Evolutionary conservation across 2,113 vertebrate genomes (phyloP).

Genomic region (Gambusia affinis): DNA sequence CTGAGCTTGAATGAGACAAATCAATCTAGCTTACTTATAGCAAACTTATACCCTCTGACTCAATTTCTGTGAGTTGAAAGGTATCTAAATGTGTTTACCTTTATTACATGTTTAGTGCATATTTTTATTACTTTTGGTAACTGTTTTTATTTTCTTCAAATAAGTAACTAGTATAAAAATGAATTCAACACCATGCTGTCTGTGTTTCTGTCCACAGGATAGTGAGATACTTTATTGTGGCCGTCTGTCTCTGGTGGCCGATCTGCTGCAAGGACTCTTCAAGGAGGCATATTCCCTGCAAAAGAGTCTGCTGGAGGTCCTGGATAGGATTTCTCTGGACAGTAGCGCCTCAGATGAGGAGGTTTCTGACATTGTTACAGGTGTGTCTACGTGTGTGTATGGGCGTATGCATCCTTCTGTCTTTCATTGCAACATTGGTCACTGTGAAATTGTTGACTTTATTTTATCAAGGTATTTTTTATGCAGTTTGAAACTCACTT

Average conservation of each 20-base stretch:
- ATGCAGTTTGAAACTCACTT: neutral
- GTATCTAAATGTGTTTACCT: neutral
- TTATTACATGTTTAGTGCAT: no score
- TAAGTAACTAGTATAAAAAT: neutral
- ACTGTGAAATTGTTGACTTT: neutral
- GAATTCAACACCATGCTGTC: neutral
- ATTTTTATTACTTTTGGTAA: neutral
- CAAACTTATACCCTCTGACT: neutral
- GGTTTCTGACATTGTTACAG: conserved; percentile 81
- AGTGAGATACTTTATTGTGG: conserved; percentile 90
- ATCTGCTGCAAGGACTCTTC: conserved; percentile 91
- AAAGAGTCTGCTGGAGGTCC: conserved; percentile 89
- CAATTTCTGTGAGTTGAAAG: no score
- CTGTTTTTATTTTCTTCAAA: neutral
- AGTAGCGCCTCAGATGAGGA: conserved; percentile 79
- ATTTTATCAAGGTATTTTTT: neutral
- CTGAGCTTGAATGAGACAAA: no score
- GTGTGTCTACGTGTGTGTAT: conserved; percentile 66
- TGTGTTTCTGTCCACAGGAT: conserved; percentile 77
- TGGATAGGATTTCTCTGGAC: conserved; percentile 84
- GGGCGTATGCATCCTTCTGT: neutral
- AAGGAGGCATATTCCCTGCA: conserved; percentile 93
- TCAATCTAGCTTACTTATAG: no score
- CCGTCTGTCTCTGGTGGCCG: conserved; percentile 88
- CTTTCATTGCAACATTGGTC: neutral